Evolutionary conservation across 23 tunicate genomes (phyloP).

Genomic region (Botrylloides violaceus): DNA sequence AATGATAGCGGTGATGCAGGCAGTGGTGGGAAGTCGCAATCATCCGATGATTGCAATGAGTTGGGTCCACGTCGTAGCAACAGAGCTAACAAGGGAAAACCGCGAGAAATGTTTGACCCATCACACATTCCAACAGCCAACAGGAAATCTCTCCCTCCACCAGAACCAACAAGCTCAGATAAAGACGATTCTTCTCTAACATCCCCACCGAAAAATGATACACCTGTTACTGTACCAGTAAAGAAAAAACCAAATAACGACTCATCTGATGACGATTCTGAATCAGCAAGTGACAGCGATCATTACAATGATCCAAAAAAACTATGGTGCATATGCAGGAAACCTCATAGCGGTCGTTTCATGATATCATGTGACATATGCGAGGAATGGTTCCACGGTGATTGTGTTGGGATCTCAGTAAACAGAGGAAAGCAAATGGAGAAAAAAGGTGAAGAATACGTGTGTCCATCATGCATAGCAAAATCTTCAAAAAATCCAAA

Average conservation of each 20-base stretch:
- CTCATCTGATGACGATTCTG: slow-evolving; percentile 1
- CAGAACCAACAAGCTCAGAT: slow-evolving; percentile 12
- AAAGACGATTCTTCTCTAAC: not conserved
- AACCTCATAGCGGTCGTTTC: slow-evolving; percentile 74
- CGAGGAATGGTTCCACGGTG: slow-evolving; percentile 92
- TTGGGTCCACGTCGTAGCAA: slow-evolving; percentile 30
- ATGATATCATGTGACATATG: slow-evolving; percentile 87
- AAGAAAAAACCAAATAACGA: not conserved
- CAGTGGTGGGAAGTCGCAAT: not conserved
- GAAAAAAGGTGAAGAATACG: slow-evolving; percentile 62
- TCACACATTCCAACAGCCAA: slow-evolving; percentile 44
- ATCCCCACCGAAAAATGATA: not conserved
- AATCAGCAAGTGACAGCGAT: slow-evolving; percentile 27
- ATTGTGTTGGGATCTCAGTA: slow-evolving; percentile 78
- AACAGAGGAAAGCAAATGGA: slow-evolving; percentile 76
- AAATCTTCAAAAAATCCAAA: not conserved
- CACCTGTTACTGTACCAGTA: not conserved
- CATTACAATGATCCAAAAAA: slow-evolving; percentile 65
- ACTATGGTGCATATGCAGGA: slow-evolving; percentile 72
- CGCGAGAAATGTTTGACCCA: slow-evolving; percentile 70
- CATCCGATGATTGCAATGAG: not conserved
- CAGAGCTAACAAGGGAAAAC: slow-evolving; percentile 56
- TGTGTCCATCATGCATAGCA: slow-evolving; percentile 55
- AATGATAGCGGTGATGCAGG: not conserved
- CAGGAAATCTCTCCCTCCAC: not conserved